phyloP scores from a whole-genome alignment of 2,888 invertebrate species.

The Chromoteleia sp. region DNA sequence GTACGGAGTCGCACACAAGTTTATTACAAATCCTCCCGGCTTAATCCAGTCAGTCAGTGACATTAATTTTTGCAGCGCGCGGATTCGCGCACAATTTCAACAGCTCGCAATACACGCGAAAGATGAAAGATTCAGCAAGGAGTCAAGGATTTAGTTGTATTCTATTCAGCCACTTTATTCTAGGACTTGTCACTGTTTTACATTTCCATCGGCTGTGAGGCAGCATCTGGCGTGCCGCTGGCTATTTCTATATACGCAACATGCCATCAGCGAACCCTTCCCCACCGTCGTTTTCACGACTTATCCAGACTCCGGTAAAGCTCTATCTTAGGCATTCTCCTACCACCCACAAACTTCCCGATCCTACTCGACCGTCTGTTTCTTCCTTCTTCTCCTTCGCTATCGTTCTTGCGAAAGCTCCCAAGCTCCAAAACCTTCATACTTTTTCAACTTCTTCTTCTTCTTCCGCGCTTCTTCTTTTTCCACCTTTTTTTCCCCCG shows the following conservation, averaged over 20 bases:
- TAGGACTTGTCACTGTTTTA: conserved; percentile 83
- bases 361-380: conserved; percentile 68
- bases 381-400: conserved; percentile 60
- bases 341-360: conserved; percentile 68
- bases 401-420: conserved; percentile 61
- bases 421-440: conserved; percentile 56
- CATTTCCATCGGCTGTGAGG: conserved; percentile 80
- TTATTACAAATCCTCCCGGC: conserved; percentile 47
- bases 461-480: conserved; percentile 24
- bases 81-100: conserved; percentile 61
- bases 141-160: conserved; percentile 82
- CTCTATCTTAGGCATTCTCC: conserved; percentile 69
- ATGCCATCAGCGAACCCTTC: conserved; percentile 71
- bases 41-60: conserved; percentile 55
- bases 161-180: conserved; percentile 84
- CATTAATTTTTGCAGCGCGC: conserved; percentile 60
- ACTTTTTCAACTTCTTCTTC: conserved; percentile 54
- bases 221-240: conserved; percentile 79
- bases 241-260: conserved; percentile 76
- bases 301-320: conserved; percentile 68
- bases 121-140: conserved; percentile 69
- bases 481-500: conserved; percentile 10
- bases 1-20: conserved; percentile 58
- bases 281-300: conserved; percentile 66
- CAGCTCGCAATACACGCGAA: conserved; percentile 65